Conservation (phyloP, 2,888 invertebrate genomes). For the Sminthurides aquaticus region DNA sequence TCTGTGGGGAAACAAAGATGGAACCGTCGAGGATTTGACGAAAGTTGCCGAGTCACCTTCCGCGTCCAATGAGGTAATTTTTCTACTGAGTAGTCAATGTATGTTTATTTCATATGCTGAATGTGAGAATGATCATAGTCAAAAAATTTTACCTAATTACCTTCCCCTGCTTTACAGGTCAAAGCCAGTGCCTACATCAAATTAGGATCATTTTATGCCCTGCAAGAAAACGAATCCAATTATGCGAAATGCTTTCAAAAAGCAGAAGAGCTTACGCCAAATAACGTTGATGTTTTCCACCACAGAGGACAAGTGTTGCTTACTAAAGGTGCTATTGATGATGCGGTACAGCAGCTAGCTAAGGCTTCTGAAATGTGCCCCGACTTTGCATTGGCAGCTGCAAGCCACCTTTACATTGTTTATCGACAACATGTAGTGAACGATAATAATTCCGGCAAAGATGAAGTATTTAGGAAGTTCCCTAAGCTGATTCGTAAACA, state of each 20-base stretch:
- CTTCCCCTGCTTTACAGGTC: constrained; percentile 46
- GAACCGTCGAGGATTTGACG: constrained; percentile 64
- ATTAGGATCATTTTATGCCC: constrained; percentile 74
- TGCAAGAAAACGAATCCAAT: constrained; percentile 62
- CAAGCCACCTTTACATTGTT: constrained; percentile 84
- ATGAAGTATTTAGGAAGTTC: constrained; percentile 64
- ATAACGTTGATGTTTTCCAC: constrained; percentile 83
- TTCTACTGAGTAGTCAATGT: too few relatives aligned
- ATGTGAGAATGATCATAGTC: neutral
- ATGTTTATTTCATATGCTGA: too few relatives aligned
- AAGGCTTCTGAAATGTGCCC: constrained; percentile 75
- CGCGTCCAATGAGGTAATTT: constrained; percentile 19
- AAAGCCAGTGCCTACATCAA: constrained; percentile 81
- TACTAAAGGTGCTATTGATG: constrained; percentile 69
- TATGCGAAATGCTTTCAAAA: constrained; percentile 70
- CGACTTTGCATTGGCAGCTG: constrained; percentile 73
- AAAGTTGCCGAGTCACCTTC: constrained; percentile 55
- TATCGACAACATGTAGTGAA: constrained; percentile 63
- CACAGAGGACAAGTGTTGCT: constrained; percentile 84
- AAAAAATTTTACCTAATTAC: neutral
- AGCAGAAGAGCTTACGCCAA: constrained; percentile 68
- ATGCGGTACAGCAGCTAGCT: constrained; percentile 73
- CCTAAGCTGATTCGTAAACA: constrained; percentile 68
- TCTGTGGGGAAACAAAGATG: constrained; percentile 59
- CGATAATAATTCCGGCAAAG: constrained; percentile 52